Percentiles rank a stretch among this genome's conserved stretches.
These are phyloP conservation scores for Campoplex nolae DNA, from an alignment of 2,888 invertebrate genomes.

Conservation along the genomic window DNA sequence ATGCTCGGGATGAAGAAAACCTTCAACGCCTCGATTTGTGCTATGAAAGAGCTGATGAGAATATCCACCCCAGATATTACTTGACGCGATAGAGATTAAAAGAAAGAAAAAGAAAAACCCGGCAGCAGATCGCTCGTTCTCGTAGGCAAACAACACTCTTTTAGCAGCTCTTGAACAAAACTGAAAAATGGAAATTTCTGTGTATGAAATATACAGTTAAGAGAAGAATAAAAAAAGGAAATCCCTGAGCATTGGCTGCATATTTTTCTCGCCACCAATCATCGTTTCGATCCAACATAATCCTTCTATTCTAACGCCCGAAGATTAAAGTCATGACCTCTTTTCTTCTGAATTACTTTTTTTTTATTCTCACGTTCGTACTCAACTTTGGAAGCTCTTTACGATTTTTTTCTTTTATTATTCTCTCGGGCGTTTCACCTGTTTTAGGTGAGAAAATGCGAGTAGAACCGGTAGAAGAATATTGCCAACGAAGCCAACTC, in stretches of 20 bases:
- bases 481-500: background rate
- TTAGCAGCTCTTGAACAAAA: background rate
- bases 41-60: constrained; percentile 24
- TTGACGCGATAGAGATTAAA: background rate
- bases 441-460: background rate
- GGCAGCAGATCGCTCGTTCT: background rate
- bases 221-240: background rate
- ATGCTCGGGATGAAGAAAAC: background rate
- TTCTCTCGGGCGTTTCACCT: background rate
- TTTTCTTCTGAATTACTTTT: background rate
- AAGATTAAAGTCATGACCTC: constrained; percentile 53
- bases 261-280: background rate
- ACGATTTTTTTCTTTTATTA: background rate
- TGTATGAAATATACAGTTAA: background rate
- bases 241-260: background rate
- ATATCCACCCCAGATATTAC: constrained; percentile 8
- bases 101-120: background rate
- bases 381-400: background rate
- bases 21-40: constrained; percentile 34
- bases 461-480: background rate
- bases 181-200: background rate
- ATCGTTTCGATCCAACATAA: background rate
- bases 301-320: background rate
- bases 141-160: background rate
- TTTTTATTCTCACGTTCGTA: constrained; percentile 23